These are phyloP conservation scores for Crematogaster levior DNA, from an alignment of 2,888 invertebrate genomes.

Conservation along the genomic window DNA sequence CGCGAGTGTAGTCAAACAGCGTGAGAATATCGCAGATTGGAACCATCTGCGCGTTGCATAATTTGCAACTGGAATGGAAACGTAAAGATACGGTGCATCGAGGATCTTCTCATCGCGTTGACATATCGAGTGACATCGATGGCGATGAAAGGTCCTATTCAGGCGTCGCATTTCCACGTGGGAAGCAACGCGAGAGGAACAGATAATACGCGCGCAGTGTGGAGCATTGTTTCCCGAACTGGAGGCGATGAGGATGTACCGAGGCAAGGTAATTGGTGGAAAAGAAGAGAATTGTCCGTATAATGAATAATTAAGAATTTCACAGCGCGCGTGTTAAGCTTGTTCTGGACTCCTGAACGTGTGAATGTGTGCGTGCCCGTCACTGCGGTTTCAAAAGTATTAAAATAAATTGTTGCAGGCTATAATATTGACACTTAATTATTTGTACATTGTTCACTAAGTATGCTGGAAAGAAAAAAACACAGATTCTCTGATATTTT, in stretches of 20 bases:
- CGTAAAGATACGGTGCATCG: neutral
- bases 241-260: neutral
- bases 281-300: neutral
- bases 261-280: constrained; percentile 20
- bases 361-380: no score
- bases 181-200: constrained; percentile 17
- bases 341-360: no score
- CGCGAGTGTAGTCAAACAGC: constrained; percentile 30
- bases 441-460: no score
- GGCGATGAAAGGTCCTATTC: constrained; percentile 34
- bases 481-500: no score
- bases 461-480: no score
- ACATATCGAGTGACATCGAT: constrained; percentile 31
- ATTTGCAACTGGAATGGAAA: constrained; percentile 11
- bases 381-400: no score
- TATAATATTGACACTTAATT: no score
- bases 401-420: no score
- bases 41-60: constrained; percentile 19
- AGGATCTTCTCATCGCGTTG: constrained; percentile 9
- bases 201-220: neutral
- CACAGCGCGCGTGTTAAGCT: neutral
- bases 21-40: constrained; percentile 35
- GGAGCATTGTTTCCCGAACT: constrained; percentile 9
- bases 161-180: constrained; percentile 37
- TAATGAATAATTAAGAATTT: constrained; percentile 32